Conservation (phyloP, 2,888 invertebrate species). For the Dryocosmus kuriphilus region DNA sequence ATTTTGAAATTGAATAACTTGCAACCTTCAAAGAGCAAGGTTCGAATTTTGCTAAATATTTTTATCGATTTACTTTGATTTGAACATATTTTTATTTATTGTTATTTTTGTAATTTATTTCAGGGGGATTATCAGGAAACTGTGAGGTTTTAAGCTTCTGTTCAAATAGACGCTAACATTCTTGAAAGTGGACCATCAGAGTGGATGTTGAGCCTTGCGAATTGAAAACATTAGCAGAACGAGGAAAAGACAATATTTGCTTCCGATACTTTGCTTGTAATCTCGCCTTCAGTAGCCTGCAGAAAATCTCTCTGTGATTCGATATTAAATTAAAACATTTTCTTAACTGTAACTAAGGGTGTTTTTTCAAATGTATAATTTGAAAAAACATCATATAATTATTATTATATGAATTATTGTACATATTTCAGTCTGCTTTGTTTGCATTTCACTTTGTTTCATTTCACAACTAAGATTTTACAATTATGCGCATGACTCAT, state of each 20-base stretch:
- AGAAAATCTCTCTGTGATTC: background rate
- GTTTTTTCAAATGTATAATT: too few relatives aligned
- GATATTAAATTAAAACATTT: background rate
- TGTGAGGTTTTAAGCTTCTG: background rate
- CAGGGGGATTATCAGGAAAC: background rate
- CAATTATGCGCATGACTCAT: slow-evolving; percentile 8
- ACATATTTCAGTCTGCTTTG: background rate
- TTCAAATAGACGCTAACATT: background rate
- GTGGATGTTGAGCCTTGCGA: background rate
- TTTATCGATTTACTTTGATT: too few relatives aligned
- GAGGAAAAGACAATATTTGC: slow-evolving; percentile 2
- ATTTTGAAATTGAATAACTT: too few relatives aligned
- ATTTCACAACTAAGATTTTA: slow-evolving; percentile 14
- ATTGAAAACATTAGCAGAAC: background rate
- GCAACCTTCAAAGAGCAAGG: too few relatives aligned
- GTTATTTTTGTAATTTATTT: background rate
- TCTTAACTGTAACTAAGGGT: background rate
- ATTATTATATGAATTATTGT: background rate
- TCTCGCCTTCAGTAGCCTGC: background rate
- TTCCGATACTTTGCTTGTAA: background rate
- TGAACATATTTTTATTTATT: background rate
- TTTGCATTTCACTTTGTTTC: background rate
- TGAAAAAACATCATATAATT: background rate
- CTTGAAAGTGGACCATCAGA: background rate
- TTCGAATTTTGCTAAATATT: too few relatives aligned